Percentiles rank a stretch among this genome's conserved stretches.
phyloP scores from a whole-genome alignment of 64 coral and sea anemone genomes.

The Anthopleura sola region DNA sequence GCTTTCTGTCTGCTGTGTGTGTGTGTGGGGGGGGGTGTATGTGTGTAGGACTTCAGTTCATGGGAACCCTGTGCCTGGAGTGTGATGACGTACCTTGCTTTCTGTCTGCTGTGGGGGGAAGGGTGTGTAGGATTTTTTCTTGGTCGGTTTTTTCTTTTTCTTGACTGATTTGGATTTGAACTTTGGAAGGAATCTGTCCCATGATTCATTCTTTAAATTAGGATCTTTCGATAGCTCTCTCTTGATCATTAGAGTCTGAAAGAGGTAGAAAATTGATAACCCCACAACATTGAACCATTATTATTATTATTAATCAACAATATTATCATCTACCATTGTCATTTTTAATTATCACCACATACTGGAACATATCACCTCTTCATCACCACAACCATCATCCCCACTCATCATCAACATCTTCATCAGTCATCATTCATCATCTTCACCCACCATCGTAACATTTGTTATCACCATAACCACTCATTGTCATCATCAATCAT shows the following conservation, averaged over 20 bases:
- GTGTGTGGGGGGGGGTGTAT: too few relatives aligned
- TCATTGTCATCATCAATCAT: too few relatives aligned
- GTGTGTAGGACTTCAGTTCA: too few relatives aligned
- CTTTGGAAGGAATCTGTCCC: constrained; percentile 97
- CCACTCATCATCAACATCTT: too few relatives aligned
- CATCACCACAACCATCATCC: too few relatives aligned
- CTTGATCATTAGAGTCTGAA: constrained; percentile 92
- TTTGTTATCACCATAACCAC: too few relatives aligned
- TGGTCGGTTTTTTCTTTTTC: constrained; percentile 74
- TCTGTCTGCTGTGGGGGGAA: constrained; percentile 92
- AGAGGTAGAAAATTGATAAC: neutral
- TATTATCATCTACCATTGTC: too few relatives aligned
- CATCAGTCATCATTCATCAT: too few relatives aligned
- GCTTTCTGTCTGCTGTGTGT: too few relatives aligned
- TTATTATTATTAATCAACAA: neutral
- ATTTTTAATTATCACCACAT: too few relatives aligned
- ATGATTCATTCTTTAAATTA: constrained; percentile 87
- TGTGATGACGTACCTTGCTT: constrained; percentile 68
- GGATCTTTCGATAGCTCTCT: constrained; percentile 94
- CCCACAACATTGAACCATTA: neutral
- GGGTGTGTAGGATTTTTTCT: constrained; percentile 88
- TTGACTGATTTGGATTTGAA: constrained; percentile 78
- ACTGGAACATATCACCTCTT: too few relatives aligned
- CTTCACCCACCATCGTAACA: too few relatives aligned
- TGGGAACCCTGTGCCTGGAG: neutral